These are phyloP conservation scores for Chalcosyrphus nemorum DNA, from an alignment of 2,888 invertebrate genomes.

Conservation along the genomic window DNA sequence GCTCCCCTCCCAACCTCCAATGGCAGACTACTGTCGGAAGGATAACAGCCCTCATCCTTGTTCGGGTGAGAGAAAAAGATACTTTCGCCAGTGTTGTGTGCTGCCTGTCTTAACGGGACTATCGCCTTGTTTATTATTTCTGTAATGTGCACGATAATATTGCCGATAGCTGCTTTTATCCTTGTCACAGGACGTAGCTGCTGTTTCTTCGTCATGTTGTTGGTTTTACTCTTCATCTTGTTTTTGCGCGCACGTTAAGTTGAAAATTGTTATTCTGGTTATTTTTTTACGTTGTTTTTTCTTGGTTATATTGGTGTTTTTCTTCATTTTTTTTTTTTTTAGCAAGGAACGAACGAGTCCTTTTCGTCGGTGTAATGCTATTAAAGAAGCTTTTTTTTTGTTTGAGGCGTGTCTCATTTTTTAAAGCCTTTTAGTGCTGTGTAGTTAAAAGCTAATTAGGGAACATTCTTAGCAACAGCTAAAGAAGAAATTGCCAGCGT, in stretches of 20 bases:
- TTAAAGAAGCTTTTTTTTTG: slow-evolving; percentile 8
- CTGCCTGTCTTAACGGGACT: slow-evolving; percentile 42
- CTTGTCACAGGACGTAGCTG: slow-evolving; percentile 26
- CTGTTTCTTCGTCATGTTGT: not conserved
- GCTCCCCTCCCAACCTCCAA: too few relatives aligned
- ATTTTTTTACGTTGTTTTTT: slow-evolving; percentile 13
- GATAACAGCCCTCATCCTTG: slow-evolving; percentile 45
- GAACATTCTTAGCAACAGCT: not conserved
- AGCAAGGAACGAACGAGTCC: not conserved
- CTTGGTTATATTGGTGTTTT: not conserved
- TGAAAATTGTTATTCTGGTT: slow-evolving; percentile 37
- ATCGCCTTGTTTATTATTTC: slow-evolving; percentile 63
- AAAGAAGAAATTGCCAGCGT: not conserved
- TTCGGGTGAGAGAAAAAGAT: slow-evolving; percentile 14
- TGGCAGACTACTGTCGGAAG: slow-evolving; percentile 50
- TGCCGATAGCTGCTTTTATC: slow-evolving; percentile 45
- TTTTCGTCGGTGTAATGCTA: not conserved
- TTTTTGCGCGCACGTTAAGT: slow-evolving; percentile 21
- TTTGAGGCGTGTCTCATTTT: not conserved
- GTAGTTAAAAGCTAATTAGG: slow-evolving; percentile 25
- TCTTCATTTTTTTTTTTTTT: not conserved
- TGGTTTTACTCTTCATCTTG: slow-evolving; percentile 1
- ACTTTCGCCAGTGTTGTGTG: slow-evolving; percentile 21
- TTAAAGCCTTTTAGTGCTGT: not conserved
- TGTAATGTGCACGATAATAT: slow-evolving; percentile 59